Evolutionary conservation across 1,140 invertebrate species (phyloP).

Genomic region (Protaetia brevitarsis): DNA sequence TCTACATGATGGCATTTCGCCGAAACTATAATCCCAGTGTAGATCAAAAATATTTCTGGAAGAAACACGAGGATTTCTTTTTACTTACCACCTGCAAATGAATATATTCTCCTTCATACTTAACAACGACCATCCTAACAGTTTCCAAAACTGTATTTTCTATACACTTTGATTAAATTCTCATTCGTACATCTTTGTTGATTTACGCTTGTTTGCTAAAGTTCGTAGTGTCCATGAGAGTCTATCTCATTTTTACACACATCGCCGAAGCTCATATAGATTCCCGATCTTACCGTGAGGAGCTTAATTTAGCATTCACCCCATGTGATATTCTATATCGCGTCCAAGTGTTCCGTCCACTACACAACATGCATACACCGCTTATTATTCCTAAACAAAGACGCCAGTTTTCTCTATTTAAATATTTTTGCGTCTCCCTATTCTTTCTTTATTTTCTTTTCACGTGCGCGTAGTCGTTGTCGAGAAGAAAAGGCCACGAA

Average conservation of each 20-base stretch:
- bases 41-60: too few relatives aligned
- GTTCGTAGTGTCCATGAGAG: not conserved
- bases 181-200: too few relatives aligned
- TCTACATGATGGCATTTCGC: too few relatives aligned
- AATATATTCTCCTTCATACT: too few relatives aligned
- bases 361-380: not conserved
- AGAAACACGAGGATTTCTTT: too few relatives aligned
- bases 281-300: not conserved
- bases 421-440: not conserved
- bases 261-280: not conserved
- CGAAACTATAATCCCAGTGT: too few relatives aligned
- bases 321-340: conserved; percentile 11
- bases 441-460: not conserved
- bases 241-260: not conserved
- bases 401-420: not conserved
- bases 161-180: too few relatives aligned
- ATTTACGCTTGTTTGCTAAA: too few relatives aligned
- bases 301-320: conserved; percentile 15
- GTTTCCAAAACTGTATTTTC: too few relatives aligned
- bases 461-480: not conserved
- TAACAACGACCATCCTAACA: too few relatives aligned
- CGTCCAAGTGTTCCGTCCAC: not conserved
- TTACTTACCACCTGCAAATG: too few relatives aligned
- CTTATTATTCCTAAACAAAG: conserved; percentile 18
- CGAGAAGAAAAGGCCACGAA: not conserved